These are phyloP conservation scores for Polydrusus pterygomalis DNA, from an alignment of 2,888 invertebrate genomes.

Conservation along the genomic window DNA sequence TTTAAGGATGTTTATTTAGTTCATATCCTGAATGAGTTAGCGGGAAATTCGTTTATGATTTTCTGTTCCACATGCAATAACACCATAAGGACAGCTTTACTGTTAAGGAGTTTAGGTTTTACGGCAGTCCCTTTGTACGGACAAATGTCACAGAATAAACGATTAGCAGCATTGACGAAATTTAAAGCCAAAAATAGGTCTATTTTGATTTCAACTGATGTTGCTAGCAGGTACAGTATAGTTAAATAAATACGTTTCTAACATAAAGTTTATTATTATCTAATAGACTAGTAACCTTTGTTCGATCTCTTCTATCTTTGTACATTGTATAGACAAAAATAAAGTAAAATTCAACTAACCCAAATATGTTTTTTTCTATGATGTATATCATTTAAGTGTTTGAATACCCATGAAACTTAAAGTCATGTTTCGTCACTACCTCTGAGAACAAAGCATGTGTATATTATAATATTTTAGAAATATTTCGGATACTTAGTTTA, in stretches of 20 bases:
- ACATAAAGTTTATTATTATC: no score
- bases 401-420: constrained; percentile 35
- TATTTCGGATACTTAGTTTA: not conserved
- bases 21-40: constrained; percentile 94
- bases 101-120: constrained; percentile 92
- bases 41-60: constrained; percentile 97
- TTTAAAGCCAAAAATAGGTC: constrained; percentile 96
- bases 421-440: constrained; percentile 66
- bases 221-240: constrained; percentile 87
- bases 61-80: constrained; percentile 97
- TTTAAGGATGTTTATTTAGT: constrained; percentile 95
- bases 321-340: not conserved
- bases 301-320: no score
- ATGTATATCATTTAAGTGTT: constrained; percentile 32
- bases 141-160: constrained; percentile 98
- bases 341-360: no score
- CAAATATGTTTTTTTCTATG: constrained; percentile 19
- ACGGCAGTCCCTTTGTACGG: constrained; percentile 98
- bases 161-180: constrained; percentile 95
- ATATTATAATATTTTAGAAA: not conserved
- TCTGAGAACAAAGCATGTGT: constrained; percentile 58
- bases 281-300: no score
- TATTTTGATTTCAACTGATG: constrained; percentile 98
- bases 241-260: no score
- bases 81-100: constrained; percentile 90